Percentiles rank a stretch among this genome's conserved stretches.
phyloP scores from a whole-genome alignment of 2,888 invertebrate species.

The Callinectes sapidus region DNA sequence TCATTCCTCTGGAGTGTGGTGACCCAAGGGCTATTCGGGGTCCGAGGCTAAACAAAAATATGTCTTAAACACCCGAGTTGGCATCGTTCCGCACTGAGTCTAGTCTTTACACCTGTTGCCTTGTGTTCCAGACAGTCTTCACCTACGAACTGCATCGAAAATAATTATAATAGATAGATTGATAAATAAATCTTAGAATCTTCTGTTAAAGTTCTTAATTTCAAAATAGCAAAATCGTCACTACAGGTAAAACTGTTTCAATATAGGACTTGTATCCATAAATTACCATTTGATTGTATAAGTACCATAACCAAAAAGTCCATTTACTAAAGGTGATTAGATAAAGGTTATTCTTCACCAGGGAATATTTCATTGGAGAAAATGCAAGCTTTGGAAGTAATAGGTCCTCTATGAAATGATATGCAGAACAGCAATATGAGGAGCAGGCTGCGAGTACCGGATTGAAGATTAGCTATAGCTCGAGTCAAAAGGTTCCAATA shows the following conservation, averaged over 20 bases:
- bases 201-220: neutral
- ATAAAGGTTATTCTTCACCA: neutral
- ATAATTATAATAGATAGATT: no score
- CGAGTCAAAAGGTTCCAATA: neutral
- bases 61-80: constrained; percentile 45
- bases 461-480: neutral
- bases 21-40: constrained; percentile 44
- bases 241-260: neutral
- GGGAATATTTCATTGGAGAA: neutral
- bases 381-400: neutral
- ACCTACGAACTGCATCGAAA: neutral
- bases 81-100: constrained; percentile 46
- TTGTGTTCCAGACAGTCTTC: neutral
- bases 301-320: neutral
- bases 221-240: neutral
- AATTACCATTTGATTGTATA: neutral
- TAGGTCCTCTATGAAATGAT: neutral
- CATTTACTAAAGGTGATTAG: neutral
- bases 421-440: neutral
- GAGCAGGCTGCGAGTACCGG: neutral
- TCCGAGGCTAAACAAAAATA: constrained; percentile 36
- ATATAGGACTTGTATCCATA: neutral
- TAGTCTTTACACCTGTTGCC: constrained; percentile 55
- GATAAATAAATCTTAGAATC: neutral
- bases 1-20: constrained; percentile 57